These are phyloP conservation scores for Cybosia mesomella DNA, from an alignment of 2,888 invertebrate genomes.

Conservation along the genomic window DNA sequence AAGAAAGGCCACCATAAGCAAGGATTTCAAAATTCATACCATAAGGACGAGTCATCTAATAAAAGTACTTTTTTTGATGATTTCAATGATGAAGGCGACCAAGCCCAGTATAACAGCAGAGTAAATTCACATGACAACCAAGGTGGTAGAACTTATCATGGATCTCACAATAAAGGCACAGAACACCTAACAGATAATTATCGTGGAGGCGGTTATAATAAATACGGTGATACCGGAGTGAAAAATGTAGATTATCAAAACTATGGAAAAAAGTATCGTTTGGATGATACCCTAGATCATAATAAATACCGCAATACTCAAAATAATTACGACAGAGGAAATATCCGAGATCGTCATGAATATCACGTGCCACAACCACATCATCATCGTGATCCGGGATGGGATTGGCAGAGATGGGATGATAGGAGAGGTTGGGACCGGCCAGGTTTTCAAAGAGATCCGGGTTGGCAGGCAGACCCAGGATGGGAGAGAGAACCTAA, in stretches of 20 bases:
- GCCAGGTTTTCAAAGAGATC: conserved; percentile 58
- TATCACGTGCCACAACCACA: conserved; percentile 65
- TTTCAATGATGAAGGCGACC: conserved; percentile 82
- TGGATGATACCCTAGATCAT: conserved; percentile 77
- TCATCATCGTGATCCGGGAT: conserved; percentile 63
- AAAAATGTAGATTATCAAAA: conserved; percentile 77
- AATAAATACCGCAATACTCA: conserved; percentile 77
- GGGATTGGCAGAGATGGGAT: conserved; percentile 75
- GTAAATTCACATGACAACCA: conserved; percentile 77
- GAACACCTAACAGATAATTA: conserved; percentile 76
- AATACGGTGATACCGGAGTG: conserved; percentile 74
- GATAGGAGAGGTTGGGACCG: conserved; percentile 66
- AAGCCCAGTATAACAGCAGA: conserved; percentile 77
- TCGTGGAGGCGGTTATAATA: conserved; percentile 74
- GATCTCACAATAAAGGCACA: conserved; percentile 78
- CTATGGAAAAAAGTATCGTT: conserved; percentile 79
- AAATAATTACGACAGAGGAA: conserved; percentile 74
- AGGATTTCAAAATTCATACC: conserved; percentile 90
- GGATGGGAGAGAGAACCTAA: conserved; percentile 58
- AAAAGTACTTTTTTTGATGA: conserved; percentile 91
- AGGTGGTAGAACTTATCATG: conserved; percentile 77
- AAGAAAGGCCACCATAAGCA: conserved; percentile 90
- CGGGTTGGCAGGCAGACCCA: conserved; percentile 58
- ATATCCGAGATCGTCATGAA: conserved; percentile 70
- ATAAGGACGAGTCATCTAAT: conserved; percentile 90